Base-by-base conservation (phyloP, 1,140 invertebrate species). In the Conus ventricosus region DNA sequence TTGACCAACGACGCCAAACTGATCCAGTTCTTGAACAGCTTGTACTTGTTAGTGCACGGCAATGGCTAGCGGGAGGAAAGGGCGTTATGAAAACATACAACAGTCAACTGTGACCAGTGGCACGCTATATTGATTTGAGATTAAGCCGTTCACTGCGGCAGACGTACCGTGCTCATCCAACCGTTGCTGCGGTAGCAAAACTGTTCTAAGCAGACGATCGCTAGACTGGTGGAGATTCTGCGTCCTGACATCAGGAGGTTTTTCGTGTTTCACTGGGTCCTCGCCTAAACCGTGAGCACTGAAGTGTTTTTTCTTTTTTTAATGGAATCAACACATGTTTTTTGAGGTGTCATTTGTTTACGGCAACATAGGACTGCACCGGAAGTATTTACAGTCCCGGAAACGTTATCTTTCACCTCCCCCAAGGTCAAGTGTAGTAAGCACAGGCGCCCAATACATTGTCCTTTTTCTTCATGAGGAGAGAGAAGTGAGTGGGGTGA, bases 281-380 rank as follows among this genome's bases (percentile, higher is more conserved):
- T 51, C 25, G n/a, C 76, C 11, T 78, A 78, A 78, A 27, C 11
- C 25, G 8, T 39, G 39, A 39, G 39, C 25, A 27, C 7, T 39
- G 25, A 39, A 4, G 11, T 0, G 20, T 13, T 15, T 78, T 7
- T 8, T 17, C 25, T 7, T 8, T 39, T 11, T 27, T 78, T 39
- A 51, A 39, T 51, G n/a, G 23, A 51, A 39, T 8, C 10, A 78
- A 51, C 76, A 15, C 25, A 78, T 51, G 76, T 78, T 39, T 39
- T 78, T 13, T 1, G 39, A n/a, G 0, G 6, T 15, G 13, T 20
- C 54, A 15, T 83, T 84, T 84, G 82, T 84, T 84, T 84, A 84
- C 82, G 82, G 82, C 82, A 84, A 84, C 82, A 84, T 84, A 25
- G n/a, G 27, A 15, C 20, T 25, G 54, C 54, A 84, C 54, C 82